Base-by-base conservation (phyloP, 2,888 invertebrate species). In the Labia minor region DNA sequence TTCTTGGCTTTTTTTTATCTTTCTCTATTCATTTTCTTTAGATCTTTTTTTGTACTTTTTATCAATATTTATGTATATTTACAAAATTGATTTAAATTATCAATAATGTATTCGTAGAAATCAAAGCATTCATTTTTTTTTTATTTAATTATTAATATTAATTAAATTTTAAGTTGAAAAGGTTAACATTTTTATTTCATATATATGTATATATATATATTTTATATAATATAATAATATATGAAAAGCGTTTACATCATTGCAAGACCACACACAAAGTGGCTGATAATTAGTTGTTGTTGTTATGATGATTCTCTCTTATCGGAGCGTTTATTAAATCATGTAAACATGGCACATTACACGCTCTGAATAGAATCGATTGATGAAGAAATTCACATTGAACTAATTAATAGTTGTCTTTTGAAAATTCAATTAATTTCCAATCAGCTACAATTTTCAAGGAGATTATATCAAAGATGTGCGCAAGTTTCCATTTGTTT, bases 91-190 rank as follows among this genome's bases (percentile, higher is more conserved):
- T 26, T 26, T 26, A 26, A 26, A 26, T 26, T 26, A 26, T 26
- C 26, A 26, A 26, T 26, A 26, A 26, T 8, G 26, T 6, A 6
- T 26, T 26, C 26, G 26, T 26, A 8, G 26, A 26, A 26, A 26
- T 19, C 65, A 61, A 65, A 37, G 37, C 19, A 37, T 49, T n/a
- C 14, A 61, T 19, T 19, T 49, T 16, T 65, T 26, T 20, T 11
- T 26, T 65, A 49, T 14, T 63, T 6, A 19, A 20, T 64, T 20
- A 14, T 20, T 64, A 20, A 10, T 21, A 20, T 20, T 16, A 65
- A 33, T 26, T 65, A 65, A 33, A 65, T 65, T 61, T 26, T 3
- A 33, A 65, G 19, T 4, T 65, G 37, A 26, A 65, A n/a, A 16
- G 19, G 33, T 65, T 21, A 16, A 21, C 4, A 20, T 63, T 16